These are phyloP conservation scores for Polyommatus iphigenia DNA, from an alignment of 2,888 invertebrate genomes.

Conservation along the genomic window DNA sequence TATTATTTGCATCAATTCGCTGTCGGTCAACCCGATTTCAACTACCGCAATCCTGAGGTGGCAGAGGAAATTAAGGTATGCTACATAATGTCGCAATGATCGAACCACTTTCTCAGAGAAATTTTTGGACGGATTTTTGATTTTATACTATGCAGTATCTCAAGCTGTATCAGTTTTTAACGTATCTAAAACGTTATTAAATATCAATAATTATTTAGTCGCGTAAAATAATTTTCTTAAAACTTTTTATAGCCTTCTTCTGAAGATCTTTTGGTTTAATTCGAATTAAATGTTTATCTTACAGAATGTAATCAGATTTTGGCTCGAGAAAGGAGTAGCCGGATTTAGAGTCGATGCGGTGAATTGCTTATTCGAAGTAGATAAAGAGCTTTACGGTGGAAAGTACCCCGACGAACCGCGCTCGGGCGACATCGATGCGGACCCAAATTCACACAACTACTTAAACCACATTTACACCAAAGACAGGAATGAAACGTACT, in stretches of 20 bases:
- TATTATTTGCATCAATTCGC: conserved; percentile 88
- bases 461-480: conserved; percentile 83
- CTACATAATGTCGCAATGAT: neutral
- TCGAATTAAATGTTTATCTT: conserved; percentile 34
- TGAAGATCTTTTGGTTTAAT: no score
- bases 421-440: conserved; percentile 63
- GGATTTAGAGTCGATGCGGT: conserved; percentile 93
- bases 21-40: conserved; percentile 86
- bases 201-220: no score
- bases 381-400: conserved; percentile 67
- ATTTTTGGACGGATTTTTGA: neutral
- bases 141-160: no score
- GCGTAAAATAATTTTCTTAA: no score
- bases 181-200: no score
- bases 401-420: conserved; percentile 79
- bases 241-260: no score
- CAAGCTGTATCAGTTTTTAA: no score
- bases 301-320: conserved; percentile 85
- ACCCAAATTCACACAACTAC: conserved; percentile 77
- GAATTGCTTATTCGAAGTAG: conserved; percentile 82
- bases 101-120: neutral
- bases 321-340: conserved; percentile 91
- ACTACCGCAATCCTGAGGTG: conserved; percentile 84
- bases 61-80: conserved; percentile 79
- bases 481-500: conserved; percentile 81